Conservation (phyloP, 2,113 vertebrate species). For the Boleophthalmus pectinirostris region DNA sequence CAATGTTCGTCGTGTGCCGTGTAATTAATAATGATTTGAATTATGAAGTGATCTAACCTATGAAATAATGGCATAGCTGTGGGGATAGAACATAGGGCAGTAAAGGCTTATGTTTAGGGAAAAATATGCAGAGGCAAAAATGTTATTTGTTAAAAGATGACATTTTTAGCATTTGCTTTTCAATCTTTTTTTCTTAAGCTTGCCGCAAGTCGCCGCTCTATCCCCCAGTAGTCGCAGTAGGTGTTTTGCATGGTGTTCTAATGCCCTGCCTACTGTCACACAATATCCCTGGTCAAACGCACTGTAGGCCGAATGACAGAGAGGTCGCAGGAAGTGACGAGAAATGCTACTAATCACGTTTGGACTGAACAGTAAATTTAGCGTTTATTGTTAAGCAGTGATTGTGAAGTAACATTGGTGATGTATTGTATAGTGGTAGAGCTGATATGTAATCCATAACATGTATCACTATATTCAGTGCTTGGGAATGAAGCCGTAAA, state of each 20-base stretch:
- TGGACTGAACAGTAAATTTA: not conserved
- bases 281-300: slow-evolving; percentile 69
- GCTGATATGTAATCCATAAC: slow-evolving; percentile 50
- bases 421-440: slow-evolving; percentile 56
- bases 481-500: not conserved
- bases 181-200: slow-evolving; percentile 3
- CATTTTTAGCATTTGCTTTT: not conserved
- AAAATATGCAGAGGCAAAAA: slow-evolving; percentile 4
- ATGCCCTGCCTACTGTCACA: slow-evolving; percentile 57
- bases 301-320: slow-evolving; percentile 9
- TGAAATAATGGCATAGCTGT: slow-evolving; percentile 50
- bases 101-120: slow-evolving; percentile 31
- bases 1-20: slow-evolving; percentile 74
- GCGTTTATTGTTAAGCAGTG: slow-evolving; percentile 35
- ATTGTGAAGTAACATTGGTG: slow-evolving; percentile 45
- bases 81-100: slow-evolving; percentile 20
- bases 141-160: not conserved
- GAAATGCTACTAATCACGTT: not conserved
- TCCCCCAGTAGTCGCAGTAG: slow-evolving; percentile 46
- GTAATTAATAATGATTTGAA: slow-evolving; percentile 75
- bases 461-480: slow-evolving; percentile 43
- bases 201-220: slow-evolving; percentile 17
- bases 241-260: slow-evolving; percentile 74
- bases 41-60: slow-evolving; percentile 68
- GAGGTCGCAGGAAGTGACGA: slow-evolving; percentile 5